Base-by-base conservation (phyloP, 2,888 invertebrate genomes). In the Anticlea derivata region DNA sequence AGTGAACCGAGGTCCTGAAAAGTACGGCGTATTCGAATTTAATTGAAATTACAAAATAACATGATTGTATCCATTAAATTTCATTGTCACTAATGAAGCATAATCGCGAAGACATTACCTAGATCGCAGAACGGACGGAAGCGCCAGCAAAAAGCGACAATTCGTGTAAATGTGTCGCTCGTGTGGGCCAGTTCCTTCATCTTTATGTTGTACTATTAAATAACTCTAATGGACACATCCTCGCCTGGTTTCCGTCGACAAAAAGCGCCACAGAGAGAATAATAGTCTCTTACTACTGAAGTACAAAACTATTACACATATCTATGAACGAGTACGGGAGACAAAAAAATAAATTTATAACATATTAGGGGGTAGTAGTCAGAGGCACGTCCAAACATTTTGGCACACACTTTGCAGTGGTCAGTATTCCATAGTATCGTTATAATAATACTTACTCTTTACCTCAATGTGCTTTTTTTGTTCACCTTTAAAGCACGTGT, bases 191-290 rank as follows among this genome's bases (percentile, higher is more conserved):
- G 67, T 71, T 73, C 75, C 73, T 71, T 55, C 78, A 78, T 75
- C 80, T 78, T 80, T 78, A 79, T 73, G 74, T 77, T 79, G 72
- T 77, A 78, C 76, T 80, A 83, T 75, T 77, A 82, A 78, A 79
- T 80, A 78, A 82, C 73, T 70, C 45, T 57, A 82, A 82, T 83
- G 68, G 73, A 64, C 55, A 71, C 79, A 78, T 83, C 83, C 82
- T 78, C 69, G 64, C 55, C 51, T 45, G 58, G 79, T 78, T 80
- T 80, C 81, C 72, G 84, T 78, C 80, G 78, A 73, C 75, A 60
- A 66, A 70, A 66, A 70, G 58, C 62, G 63, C 44, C 65, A 35
- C 37, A 46, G 51, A 11, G n/a, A 6, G 27, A 5, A n/a, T 7
- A 11, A 7, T 17, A 40, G 45, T 51, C n/a, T n/a, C n/a, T n/a